Conservation (phyloP, 2,888 invertebrate species). For the Drymonia ruficornis region DNA sequence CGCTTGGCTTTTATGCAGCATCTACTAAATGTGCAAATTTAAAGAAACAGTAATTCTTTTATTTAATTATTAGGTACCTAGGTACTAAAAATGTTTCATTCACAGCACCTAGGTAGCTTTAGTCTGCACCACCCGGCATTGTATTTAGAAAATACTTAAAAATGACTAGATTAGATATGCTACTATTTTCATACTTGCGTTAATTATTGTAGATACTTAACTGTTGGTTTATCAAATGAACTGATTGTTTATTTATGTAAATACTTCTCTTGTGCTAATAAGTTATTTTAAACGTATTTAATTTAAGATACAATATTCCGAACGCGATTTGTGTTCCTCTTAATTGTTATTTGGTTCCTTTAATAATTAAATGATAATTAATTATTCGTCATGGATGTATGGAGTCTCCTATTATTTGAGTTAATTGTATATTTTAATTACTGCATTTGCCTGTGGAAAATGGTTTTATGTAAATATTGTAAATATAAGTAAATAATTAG, state of each 20-base stretch:
- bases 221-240: slow-evolving; percentile 50
- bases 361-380: slow-evolving; percentile 47
- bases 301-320: slow-evolving; percentile 43
- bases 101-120: too few relatives aligned
- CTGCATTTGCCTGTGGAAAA: slow-evolving; percentile 65
- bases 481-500: slow-evolving; percentile 66
- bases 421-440: slow-evolving; percentile 48
- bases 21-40: too few relatives aligned
- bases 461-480: slow-evolving; percentile 61
- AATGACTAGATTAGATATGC: neutral
- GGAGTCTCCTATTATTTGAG: slow-evolving; percentile 48
- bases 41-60: too few relatives aligned
- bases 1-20: neutral
- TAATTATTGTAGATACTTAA: slow-evolving; percentile 7
- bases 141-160: too few relatives aligned
- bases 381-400: slow-evolving; percentile 36
- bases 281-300: slow-evolving; percentile 55
- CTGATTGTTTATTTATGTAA: slow-evolving; percentile 50
- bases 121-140: too few relatives aligned
- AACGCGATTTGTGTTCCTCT: slow-evolving; percentile 55
- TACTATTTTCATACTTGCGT: neutral
- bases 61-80: too few relatives aligned
- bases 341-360: slow-evolving; percentile 62
- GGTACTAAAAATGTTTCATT: too few relatives aligned
- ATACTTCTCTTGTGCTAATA: slow-evolving; percentile 44